Base-by-base conservation (phyloP, 2,888 invertebrate species). In the Drosophila stalkeri region DNA sequence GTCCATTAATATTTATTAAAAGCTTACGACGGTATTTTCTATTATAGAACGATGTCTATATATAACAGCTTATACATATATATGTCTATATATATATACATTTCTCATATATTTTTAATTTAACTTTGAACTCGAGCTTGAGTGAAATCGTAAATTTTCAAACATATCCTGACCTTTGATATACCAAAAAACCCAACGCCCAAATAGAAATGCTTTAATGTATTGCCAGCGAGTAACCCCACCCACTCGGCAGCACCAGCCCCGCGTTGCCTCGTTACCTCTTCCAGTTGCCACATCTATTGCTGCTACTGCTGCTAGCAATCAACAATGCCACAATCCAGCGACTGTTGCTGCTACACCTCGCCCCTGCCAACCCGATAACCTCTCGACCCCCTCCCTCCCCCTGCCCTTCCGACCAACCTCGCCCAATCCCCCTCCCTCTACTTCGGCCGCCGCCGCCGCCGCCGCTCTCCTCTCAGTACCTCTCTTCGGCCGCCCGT, bases 141-240 rank as follows among this genome's bases (percentile, higher is more conserved):
- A 57, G 52, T 64, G 44, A 60, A 70, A 70, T 75, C 79, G 75
- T 78, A 75, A 78, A 78, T 78, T 75, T 70, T 55, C 46, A 67
- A 67, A 57, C 81, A 76, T 84, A 81, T 80, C 75, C 81, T 84
- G 84, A 84, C 81, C 83, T 84, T 83, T 83, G 83, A 81, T 84
- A 81, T 81, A 83, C 63, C 46, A 66, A 83, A 86, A 83, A 69
- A 51, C 33, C 46, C 67, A 52, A 67, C 51, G 67, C 66, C 67
- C 60, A 43, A 62, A 43, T 41, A 14, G 35, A 35, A 60, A 63
- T 52, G 75, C 77, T 78, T 78, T 75, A 78, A 78, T 78, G 78
- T 78, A 78, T 78, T 71, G 63, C 67, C 14, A 71, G 67, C 56
- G 31, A 56, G 20, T 31, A 60, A 39, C n/a, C 16, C 31, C 64